Evolutionary conservation across 1,140 invertebrate species (phyloP).

Genomic region (Zaprionus ghesquierei): DNA sequence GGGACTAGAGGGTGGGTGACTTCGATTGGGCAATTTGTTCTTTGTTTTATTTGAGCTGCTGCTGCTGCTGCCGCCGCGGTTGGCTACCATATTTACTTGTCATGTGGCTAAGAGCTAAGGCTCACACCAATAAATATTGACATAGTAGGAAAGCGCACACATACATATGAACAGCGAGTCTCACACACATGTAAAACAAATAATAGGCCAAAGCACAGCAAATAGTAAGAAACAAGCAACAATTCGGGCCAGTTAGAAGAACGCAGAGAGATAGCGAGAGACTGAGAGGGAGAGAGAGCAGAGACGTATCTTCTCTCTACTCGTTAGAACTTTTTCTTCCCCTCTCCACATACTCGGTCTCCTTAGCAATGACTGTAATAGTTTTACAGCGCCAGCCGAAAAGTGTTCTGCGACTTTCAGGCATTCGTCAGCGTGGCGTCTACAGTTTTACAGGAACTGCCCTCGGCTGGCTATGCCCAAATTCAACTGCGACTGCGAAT

Average conservation of each 20-base stretch:
- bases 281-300: too few species aligned
- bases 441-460: conserved; percentile 57
- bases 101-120: conserved; percentile 75
- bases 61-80: conserved; percentile 8
- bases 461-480: not conserved
- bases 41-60: conserved; percentile 40
- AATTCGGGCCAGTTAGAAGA: conserved; percentile 30
- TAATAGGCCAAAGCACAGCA: conserved; percentile 60
- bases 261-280: not conserved
- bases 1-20: not conserved
- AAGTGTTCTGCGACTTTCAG: conserved; percentile 72
- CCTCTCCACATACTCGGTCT: not conserved
- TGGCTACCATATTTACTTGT: conserved; percentile 70
- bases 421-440: conserved; percentile 63
- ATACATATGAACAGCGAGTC: conserved; percentile 13
- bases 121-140: conserved; percentile 79
- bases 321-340: not conserved
- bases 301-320: too few species aligned
- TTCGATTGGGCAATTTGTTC: conserved; percentile 64
- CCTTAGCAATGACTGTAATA: conserved; percentile 52
- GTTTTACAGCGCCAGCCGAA: conserved; percentile 69
- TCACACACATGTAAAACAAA: conserved; percentile 51
- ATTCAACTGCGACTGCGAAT: not conserved
- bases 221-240: conserved; percentile 4
- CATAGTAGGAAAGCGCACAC: conserved; percentile 61